Conservation (phyloP, 2,888 invertebrate species). For the Bhutanitis thaidina region DNA sequence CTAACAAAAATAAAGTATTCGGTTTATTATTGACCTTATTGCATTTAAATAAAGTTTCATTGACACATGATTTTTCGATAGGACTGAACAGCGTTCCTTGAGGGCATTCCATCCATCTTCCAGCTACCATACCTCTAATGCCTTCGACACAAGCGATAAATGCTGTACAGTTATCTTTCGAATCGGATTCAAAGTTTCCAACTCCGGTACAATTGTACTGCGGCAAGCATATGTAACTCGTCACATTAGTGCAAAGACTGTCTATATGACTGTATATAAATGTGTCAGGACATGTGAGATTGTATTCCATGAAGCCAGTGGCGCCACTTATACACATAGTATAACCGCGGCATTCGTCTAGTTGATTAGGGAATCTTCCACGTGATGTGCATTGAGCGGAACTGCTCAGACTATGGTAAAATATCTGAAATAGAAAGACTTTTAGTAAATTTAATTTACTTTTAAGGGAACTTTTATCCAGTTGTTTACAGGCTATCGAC, state of each 20-base stretch:
- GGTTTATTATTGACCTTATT: conserved; percentile 22
- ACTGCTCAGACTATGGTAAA: conserved; percentile 38
- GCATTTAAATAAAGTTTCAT: conserved; percentile 40
- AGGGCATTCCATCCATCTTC: conserved; percentile 51
- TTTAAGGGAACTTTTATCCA: too few relatives aligned
- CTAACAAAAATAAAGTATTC: conserved; percentile 20
- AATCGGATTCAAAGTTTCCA: conserved; percentile 41
- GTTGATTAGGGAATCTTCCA: conserved; percentile 58
- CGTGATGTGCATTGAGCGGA: conserved; percentile 43
- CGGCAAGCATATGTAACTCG: conserved; percentile 51
- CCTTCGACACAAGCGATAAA: conserved; percentile 53
- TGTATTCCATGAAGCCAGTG: conserved; percentile 46
- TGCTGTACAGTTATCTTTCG: conserved; percentile 38
- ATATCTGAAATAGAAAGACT: conserved; percentile 44
- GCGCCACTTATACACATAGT: conserved; percentile 55
- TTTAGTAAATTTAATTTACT: too few relatives aligned
- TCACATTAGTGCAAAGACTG: conserved; percentile 56
- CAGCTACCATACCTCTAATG: conserved; percentile 41
- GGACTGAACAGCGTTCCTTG: conserved; percentile 39
- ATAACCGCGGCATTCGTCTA: conserved; percentile 55
- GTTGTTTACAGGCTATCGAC: too few relatives aligned
- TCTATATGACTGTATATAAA: conserved; percentile 58
- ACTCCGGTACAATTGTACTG: conserved; percentile 42
- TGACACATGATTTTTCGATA: conserved; percentile 38
- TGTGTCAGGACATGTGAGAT: conserved; percentile 54